Evolutionary conservation across 2,888 invertebrate genomes (phyloP), one percentile per base, ranked within the genome.

Genomic region (Hyppa rectilinea): DNA sequence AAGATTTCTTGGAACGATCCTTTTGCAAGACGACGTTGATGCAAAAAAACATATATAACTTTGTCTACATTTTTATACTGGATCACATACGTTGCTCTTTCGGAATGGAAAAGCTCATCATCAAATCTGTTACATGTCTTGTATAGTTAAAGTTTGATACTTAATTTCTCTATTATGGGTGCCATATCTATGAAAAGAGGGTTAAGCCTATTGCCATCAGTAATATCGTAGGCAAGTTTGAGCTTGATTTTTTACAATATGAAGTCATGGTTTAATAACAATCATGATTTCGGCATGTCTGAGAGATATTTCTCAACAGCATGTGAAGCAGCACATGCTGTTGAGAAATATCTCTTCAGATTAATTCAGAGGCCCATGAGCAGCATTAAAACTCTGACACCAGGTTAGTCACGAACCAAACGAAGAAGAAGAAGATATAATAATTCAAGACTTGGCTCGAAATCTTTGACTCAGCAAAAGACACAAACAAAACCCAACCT

Each of bases 1-100:
- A 64, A 43, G 9, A 75, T 36, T 81, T 81, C 81, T 81, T 29
- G 47, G 78, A 75, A 81, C 14, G 45, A 60, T 60, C 58, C 40
- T 58, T 78, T 68, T 56, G 50, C 38, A 53, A 61, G 26, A 52
- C 64, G 34, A 49, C 9, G 50, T 31, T 73, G 75, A 70, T 77
- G 65, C 43, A 50, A 65, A 74, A 55, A 62, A 38, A 55, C 70
- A 62, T 71, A 71, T 79, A 64, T 78, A 78, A 49, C 40, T 31
- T 58, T 70, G 65, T 31, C 26, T 68, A 49, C 9, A 68, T 60
- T 2, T 31, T 60, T 29, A 29, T 7, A 29, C 12, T 52, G 63
- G 17, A 55, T 36, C n/a, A 45, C 26, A 62, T 47, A 63, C 47
- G 56, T 67, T 60, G 50, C 23, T 43, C 29, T 52, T 56, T 65